Evolutionary conservation across 1,140 invertebrate species (phyloP).

Genomic region (Cyclina sinensis): DNA sequence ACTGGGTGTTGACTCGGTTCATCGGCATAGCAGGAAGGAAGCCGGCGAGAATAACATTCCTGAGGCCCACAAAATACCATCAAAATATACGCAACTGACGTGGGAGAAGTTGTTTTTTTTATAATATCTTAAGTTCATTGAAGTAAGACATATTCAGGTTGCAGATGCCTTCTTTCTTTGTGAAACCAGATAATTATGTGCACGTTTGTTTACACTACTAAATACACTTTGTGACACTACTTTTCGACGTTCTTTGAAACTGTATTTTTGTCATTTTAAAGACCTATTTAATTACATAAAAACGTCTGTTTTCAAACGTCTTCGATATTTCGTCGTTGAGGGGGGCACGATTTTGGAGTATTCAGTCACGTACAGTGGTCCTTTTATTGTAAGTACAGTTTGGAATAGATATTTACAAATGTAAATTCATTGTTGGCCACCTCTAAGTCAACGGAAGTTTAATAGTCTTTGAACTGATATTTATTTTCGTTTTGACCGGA

Average conservation of each 20-base stretch:
- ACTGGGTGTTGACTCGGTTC: not conserved
- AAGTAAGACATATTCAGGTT: not conserved
- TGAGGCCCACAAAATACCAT: too few species aligned
- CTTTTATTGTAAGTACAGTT: too few species aligned
- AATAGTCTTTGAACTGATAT: too few species aligned
- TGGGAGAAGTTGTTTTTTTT: not conserved
- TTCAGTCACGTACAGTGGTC: too few species aligned
- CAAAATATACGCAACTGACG: not conserved
- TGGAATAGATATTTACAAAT: too few species aligned
- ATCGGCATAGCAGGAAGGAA: not conserved
- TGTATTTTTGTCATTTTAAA: not conserved
- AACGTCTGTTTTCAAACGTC: too few species aligned
- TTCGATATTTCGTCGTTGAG: too few species aligned
- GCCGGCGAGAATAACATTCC: not conserved
- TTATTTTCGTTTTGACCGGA: too few species aligned
- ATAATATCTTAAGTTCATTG: not conserved
- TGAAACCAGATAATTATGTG: slow-evolving; percentile 7
- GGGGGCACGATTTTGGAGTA: too few species aligned
- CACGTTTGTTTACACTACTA: not conserved
- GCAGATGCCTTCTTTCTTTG: slow-evolving; percentile 29
- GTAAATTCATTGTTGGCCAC: too few species aligned
- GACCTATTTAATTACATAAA: not conserved
- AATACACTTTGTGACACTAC: not conserved
- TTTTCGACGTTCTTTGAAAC: not conserved
- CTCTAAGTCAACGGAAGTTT: too few species aligned